Evolutionary conservation across 2,888 invertebrate species (phyloP).

Genomic region (Neoitamus cyanurus): DNA sequence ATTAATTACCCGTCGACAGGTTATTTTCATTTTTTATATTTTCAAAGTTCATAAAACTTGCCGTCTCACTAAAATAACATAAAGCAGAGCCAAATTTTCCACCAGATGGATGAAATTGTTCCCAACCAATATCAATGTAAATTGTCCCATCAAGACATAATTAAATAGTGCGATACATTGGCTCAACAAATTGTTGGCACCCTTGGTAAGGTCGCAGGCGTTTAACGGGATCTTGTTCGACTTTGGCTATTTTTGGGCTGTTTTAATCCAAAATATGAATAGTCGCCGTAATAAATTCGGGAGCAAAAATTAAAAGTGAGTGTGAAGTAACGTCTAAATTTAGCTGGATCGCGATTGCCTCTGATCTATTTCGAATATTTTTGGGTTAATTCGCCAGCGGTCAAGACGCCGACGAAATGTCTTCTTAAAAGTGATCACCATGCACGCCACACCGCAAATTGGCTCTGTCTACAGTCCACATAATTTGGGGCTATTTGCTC

Average conservation of each 20-base stretch:
- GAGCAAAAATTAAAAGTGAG: conserved; percentile 7
- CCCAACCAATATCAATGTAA: neutral
- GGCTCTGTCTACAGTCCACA: neutral
- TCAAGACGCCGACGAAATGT: neutral
- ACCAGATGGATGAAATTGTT: conserved; percentile 8
- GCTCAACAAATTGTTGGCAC: neutral
- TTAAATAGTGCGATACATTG: neutral
- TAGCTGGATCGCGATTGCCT: neutral
- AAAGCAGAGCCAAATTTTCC: conserved; percentile 5
- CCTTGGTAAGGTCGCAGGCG: neutral
- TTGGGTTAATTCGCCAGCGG: neutral
- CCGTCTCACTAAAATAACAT: neutral
- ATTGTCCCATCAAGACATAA: neutral
- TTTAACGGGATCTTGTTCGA: neutral
- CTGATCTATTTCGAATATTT: neutral
- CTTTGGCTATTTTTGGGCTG: conserved; percentile 3
- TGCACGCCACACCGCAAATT: neutral
- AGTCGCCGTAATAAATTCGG: conserved; percentile 27
- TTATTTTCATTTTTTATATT: neutral
- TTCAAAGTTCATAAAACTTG: neutral
- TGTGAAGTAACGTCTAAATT: conserved; percentile 49
- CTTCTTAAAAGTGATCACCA: neutral
- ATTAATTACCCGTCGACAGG: neutral
- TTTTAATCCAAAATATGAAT: conserved; percentile 16
- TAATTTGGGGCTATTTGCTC: neutral